A percentile compares a stretch with the other conserved stretches of the same genome.
phyloP scores from a whole-genome alignment of 2,113 vertebrate genomes.

The Antechinus flavipes region DNA sequence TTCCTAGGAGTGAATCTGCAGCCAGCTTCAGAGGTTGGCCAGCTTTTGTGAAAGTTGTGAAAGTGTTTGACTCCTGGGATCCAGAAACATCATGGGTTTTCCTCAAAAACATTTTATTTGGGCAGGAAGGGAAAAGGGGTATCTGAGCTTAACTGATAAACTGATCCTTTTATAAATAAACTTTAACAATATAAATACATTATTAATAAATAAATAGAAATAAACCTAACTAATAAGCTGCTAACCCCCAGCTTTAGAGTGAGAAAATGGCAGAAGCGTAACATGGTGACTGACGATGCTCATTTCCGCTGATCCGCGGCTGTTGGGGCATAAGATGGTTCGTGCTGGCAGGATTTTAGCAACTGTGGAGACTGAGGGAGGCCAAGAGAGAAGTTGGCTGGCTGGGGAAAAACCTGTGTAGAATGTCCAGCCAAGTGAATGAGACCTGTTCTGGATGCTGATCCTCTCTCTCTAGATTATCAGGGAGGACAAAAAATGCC shows the following conservation, averaged over 20 bases:
- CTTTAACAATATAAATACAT: neutral
- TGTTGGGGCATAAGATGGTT: neutral
- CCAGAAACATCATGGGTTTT: neutral
- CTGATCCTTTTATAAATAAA: no score
- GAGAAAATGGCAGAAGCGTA: neutral
- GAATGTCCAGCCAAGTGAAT: neutral
- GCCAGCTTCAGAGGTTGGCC: neutral
- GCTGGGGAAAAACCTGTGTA: neutral
- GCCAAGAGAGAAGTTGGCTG: no score
- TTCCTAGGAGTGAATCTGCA: no score
- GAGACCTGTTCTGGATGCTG: neutral
- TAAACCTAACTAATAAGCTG: neutral
- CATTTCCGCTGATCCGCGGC: no score
- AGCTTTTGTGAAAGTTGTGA: neutral
- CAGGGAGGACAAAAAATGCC: neutral
- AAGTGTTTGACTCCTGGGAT: no score
- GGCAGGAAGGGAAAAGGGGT: neutral
- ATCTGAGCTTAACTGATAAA: neutral
- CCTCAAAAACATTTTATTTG: neutral
- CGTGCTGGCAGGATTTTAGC: neutral
- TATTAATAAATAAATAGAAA: no score
- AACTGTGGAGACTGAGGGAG: neutral
- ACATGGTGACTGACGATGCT: no score
- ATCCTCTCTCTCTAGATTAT: neutral
- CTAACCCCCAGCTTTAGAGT: neutral